These are phyloP conservation scores for Carabus problematicus DNA, from an alignment of 2,888 invertebrate genomes.

Conservation along the genomic window DNA sequence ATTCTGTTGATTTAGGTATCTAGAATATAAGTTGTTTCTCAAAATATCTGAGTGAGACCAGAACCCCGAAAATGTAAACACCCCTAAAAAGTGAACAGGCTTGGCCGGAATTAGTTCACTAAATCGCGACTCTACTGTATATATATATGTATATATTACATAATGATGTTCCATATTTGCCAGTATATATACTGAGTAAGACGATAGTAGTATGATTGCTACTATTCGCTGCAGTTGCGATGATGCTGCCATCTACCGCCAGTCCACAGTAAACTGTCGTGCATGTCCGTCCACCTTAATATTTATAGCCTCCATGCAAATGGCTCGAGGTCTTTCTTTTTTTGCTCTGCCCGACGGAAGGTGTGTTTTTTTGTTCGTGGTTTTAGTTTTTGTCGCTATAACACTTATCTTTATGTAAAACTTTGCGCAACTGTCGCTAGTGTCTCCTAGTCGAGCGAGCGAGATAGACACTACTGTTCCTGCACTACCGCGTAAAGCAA, in stretches of 20 bases:
- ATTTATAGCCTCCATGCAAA: slow-evolving; percentile 34
- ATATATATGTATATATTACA: too few species aligned
- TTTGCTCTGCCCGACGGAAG: not conserved
- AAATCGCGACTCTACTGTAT: too few species aligned
- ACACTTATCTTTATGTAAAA: slow-evolving; percentile 20
- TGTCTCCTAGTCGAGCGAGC: slow-evolving; percentile 29
- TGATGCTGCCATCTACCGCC: not conserved
- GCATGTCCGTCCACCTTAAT: slow-evolving; percentile 9
- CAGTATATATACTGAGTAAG: too few species aligned
- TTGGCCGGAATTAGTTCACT: too few species aligned
- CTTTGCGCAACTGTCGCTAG: slow-evolving; percentile 15
- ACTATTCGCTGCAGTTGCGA: not conserved
- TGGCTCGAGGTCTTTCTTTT: slow-evolving; percentile 21
- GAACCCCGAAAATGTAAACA: too few species aligned
- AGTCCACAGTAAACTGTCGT: not conserved
- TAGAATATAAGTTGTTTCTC: too few species aligned
- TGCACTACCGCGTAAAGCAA: slow-evolving; percentile 17
- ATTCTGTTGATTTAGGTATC: too few species aligned
- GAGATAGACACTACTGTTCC: slow-evolving; percentile 13
- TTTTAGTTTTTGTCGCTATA: slow-evolving; percentile 20
- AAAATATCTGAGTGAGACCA: too few species aligned
- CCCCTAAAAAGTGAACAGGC: too few species aligned
- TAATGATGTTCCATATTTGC: too few species aligned
- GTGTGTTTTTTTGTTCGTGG: slow-evolving; percentile 16
- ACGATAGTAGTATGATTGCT: not conserved